Evolutionary conservation across 2,797 vertebrate genomes (phyloP), one percentile per base, ranked within the genome.

Genomic region (Taenioides sp.): DNA sequence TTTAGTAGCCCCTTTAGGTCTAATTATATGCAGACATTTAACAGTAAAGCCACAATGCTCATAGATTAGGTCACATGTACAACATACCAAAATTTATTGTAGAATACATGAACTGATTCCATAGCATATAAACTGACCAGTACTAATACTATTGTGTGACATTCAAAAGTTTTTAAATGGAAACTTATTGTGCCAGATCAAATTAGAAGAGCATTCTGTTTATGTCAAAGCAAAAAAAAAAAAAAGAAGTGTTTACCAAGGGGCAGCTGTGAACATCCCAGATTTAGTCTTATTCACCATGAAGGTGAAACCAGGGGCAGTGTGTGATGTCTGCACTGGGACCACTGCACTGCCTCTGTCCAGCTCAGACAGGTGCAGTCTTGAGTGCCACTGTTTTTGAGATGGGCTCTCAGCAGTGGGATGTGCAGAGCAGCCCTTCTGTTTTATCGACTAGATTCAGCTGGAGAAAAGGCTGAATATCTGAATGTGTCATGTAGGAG

Each of bases 381-480:
- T 80, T 69, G 58, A 72, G 75, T 79, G 74, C 81, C 80, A 73
- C 71, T 77, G 72, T 28, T 27, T 72, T 68, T 59, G n/a, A 63
- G 54, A 58, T 11, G 3, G 64, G 55, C 77, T 60, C 67, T 73
- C 73, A 52, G 69, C 71, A 67, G 71, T 22, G 28, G 18, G 28
- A 22, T 40, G 28, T 43, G 70, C 31, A 66, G 22, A 60, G 50
- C 55, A 64, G 65, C 10, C 59, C 70, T 67, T 78, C 67, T 73
- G 9, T 70, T 67, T 66, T 65, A 16, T 69, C 74, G 57, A 70
- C 80, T 76, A 77, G 76, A 61, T 78, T 82, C 83, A 75, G 82
- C 83, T 74, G 67, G 65, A 73, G 77, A 87, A 81, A 71, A 72
- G 71, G 75, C 84, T 87, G 82, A 84, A 83, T 86, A 81, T 87